Evolutionary conservation across 2,113 vertebrate genomes (phyloP).

Genomic region (Elgaria multicarinata): DNA sequence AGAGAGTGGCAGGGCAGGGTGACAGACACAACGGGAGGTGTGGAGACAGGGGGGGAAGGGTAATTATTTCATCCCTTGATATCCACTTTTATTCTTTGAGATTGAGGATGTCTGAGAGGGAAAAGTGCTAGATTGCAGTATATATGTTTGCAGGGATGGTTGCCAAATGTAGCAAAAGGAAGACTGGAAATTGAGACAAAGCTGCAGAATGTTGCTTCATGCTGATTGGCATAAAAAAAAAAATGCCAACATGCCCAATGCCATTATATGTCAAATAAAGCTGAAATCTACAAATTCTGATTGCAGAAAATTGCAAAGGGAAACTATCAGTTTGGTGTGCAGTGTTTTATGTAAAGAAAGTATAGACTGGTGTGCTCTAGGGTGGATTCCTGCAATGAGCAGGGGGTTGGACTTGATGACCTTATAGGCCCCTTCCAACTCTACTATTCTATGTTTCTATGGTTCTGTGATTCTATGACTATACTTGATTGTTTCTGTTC

Average conservation of each 20-base stretch:
- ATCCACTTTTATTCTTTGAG: background rate
- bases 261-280: background rate
- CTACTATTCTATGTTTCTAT: too few species aligned
- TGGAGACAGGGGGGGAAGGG: too few species aligned
- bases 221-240: fast-evolving
- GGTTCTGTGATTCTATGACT: too few species aligned
- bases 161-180: background rate
- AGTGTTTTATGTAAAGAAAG: background rate
- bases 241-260: background rate
- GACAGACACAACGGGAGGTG: too few species aligned
- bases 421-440: too few species aligned
- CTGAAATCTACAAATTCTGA: background rate
- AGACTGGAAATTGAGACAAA: fast-evolving
- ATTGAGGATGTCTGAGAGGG: background rate
- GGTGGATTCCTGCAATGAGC: too few species aligned
- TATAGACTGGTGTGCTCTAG: too few species aligned
- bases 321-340: conserved; percentile 31
- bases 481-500: background rate
- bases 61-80: background rate
- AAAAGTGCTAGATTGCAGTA: background rate
- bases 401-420: too few species aligned
- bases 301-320: background rate
- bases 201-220: background rate
- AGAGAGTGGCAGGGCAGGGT: too few species aligned
- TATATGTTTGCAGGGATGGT: background rate